phyloP scores from a whole-genome alignment of 2,113 vertebrate species.

The Misgurnus anguillicaudatus region DNA sequence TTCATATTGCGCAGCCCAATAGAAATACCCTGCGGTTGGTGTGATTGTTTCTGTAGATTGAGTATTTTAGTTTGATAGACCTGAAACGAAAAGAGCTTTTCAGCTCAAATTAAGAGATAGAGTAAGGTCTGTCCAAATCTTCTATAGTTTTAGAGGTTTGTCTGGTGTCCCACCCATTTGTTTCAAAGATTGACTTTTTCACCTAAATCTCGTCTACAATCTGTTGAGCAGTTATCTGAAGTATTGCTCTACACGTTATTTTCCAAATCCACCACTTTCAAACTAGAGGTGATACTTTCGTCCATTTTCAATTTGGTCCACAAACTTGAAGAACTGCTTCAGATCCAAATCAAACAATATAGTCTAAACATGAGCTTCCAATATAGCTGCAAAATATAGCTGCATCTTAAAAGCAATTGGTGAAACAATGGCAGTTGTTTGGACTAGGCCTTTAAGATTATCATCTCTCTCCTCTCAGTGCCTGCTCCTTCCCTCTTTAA shows the following conservation, averaged over 20 bases:
- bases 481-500: constrained; percentile 35
- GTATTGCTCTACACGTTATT: constrained; percentile 51
- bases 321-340: constrained; percentile 21
- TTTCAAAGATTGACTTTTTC: constrained; percentile 15
- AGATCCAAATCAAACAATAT: not conserved
- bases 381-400: not conserved
- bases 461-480: constrained; percentile 9
- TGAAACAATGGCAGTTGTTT: constrained; percentile 36
- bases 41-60: constrained; percentile 71
- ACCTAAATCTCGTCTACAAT: constrained; percentile 51
- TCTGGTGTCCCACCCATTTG: constrained; percentile 32
- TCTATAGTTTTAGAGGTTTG: constrained; percentile 41
- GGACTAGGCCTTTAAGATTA: constrained; percentile 6
- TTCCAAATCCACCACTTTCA: constrained; percentile 42
- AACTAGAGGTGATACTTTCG: constrained; percentile 49
- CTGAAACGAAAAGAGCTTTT: constrained; percentile 62
- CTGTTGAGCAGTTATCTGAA: constrained; percentile 52
- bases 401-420: constrained; percentile 38
- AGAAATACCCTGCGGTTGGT: constrained; percentile 68
- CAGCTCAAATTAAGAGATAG: constrained; percentile 32
- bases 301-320: constrained; percentile 54
- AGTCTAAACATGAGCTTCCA: not conserved
- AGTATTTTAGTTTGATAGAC: constrained; percentile 61
- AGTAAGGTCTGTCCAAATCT: not conserved
- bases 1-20: constrained; percentile 64